Conservation (phyloP, 2,113 vertebrate species). For the Phaethon lepturus region DNA sequence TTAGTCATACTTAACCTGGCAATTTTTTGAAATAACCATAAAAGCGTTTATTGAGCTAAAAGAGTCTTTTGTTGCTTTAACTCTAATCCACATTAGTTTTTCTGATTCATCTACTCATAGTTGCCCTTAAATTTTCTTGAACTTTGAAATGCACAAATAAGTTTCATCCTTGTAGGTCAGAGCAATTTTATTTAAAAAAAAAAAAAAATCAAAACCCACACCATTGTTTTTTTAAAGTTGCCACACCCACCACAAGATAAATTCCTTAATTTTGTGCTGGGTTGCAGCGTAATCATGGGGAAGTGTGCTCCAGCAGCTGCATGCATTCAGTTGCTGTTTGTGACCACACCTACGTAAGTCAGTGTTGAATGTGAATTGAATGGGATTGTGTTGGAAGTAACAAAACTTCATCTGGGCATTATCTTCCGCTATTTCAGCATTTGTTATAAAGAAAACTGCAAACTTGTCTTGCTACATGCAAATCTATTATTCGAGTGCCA, state of each 20-base stretch:
- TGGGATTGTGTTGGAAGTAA: not conserved
- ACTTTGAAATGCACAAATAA: not conserved
- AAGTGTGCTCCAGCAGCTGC: constrained; percentile 9
- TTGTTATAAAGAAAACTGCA: not conserved
- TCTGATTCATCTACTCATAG: not conserved
- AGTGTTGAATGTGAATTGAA: not conserved
- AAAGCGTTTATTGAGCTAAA: not conserved
- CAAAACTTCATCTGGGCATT: not conserved
- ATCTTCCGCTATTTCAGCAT: not conserved
- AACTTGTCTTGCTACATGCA: not conserved
- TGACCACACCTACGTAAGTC: constrained; percentile 6
- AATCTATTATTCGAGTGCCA: not conserved
- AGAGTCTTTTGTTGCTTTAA: not conserved
- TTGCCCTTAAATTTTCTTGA: not conserved
- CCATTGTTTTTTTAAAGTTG: not conserved
- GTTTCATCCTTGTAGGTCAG: not conserved
- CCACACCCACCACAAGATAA: not conserved
- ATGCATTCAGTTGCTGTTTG: not conserved
- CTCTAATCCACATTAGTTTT: not conserved
- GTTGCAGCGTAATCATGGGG: not conserved
- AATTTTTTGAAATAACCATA: constrained; percentile 3
- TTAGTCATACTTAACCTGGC: not conserved
- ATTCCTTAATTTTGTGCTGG: not conserved
- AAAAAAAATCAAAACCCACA: not conserved
- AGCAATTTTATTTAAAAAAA: not conserved